A percentile compares a stretch with the other conserved stretches of the same genome.
These are phyloP conservation scores for Tetramorium parvispinum DNA, from an alignment of 1,140 invertebrate genomes.

Conservation along the genomic window DNA sequence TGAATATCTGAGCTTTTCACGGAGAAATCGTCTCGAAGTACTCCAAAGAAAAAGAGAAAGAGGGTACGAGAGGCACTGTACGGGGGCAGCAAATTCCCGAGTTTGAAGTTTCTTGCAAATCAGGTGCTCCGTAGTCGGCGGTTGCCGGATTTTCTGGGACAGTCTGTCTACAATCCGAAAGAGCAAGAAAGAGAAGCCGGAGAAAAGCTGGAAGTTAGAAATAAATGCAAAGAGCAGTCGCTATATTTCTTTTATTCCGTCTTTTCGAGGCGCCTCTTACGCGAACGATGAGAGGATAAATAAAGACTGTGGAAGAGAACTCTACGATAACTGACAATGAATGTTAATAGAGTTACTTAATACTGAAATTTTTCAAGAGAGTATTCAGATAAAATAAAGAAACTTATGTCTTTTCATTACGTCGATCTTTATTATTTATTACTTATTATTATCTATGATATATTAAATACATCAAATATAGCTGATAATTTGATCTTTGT, in stretches of 20 bases:
- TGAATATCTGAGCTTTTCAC: slow-evolving; percentile 41
- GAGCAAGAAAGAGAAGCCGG: slow-evolving; percentile 20
- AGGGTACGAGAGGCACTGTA: slow-evolving; percentile 31
- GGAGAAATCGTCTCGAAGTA: slow-evolving; percentile 41
- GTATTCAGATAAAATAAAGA: not conserved
- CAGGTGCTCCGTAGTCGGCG: slow-evolving; percentile 70
- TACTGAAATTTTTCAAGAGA: not conserved
- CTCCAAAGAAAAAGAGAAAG: slow-evolving; percentile 36
- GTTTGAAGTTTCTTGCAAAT: slow-evolving; percentile 76
- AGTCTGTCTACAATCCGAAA: slow-evolving; percentile 31
- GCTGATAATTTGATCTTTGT: not conserved
- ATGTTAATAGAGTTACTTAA: slow-evolving; percentile 11
- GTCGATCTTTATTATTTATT: not conserved
- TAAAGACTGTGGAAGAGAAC: not conserved
- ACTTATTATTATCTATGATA: not conserved
- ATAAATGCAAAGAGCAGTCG: slow-evolving; percentile 54
- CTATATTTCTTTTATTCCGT: slow-evolving; percentile 30
- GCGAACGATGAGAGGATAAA: slow-evolving; percentile 12
- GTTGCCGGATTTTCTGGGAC: slow-evolving; percentile 63
- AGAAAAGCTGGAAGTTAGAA: slow-evolving; percentile 40
- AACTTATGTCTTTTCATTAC: not conserved
- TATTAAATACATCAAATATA: not conserved
- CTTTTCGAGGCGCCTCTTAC: not conserved
- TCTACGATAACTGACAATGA: not conserved
- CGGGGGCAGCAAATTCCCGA: slow-evolving; percentile 68